These are phyloP conservation scores for Muricea muricata DNA, from an alignment of 92 coral and sea anemone species.

Conservation along the genomic window DNA sequence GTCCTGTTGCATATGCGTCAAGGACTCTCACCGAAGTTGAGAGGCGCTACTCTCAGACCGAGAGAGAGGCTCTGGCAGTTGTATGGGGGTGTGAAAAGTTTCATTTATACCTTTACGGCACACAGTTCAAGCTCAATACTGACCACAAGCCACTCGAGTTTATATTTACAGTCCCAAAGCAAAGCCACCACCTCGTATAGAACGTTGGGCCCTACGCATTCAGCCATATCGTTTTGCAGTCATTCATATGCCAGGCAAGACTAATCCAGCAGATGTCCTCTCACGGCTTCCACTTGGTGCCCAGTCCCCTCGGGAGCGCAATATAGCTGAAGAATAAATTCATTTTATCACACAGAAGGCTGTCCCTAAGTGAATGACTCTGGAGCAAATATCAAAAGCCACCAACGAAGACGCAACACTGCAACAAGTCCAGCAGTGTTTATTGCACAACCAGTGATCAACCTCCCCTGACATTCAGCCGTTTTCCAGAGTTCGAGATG, in stretches of 20 bases:
- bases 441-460: neutral
- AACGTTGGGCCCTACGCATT: neutral
- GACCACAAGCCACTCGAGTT: constrained; percentile 21
- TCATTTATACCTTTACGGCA: constrained; percentile 32
- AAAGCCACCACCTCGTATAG: constrained; percentile 23
- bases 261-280: constrained; percentile 29
- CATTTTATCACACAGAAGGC: neutral
- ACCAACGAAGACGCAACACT: neutral
- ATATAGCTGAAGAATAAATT: constrained; percentile 17
- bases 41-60: constrained; percentile 23
- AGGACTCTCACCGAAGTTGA: constrained; percentile 22
- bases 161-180: neutral
- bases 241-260: neutral
- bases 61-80: constrained; percentile 40
- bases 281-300: neutral
- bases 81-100: constrained; percentile 7
- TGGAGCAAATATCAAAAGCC: neutral
- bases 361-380: neutral
- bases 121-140: constrained; percentile 8
- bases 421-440: neutral
- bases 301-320: neutral
- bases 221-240: neutral
- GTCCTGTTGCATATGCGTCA: constrained; percentile 15
- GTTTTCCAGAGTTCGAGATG: too few species aligned
- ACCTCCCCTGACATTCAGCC: neutral